Percentiles rank a stretch among this genome's conserved stretches.
These are phyloP conservation scores for Pogonomyrmex barbatus DNA, from an alignment of 1,140 invertebrate genomes.

Conservation along the genomic window DNA sequence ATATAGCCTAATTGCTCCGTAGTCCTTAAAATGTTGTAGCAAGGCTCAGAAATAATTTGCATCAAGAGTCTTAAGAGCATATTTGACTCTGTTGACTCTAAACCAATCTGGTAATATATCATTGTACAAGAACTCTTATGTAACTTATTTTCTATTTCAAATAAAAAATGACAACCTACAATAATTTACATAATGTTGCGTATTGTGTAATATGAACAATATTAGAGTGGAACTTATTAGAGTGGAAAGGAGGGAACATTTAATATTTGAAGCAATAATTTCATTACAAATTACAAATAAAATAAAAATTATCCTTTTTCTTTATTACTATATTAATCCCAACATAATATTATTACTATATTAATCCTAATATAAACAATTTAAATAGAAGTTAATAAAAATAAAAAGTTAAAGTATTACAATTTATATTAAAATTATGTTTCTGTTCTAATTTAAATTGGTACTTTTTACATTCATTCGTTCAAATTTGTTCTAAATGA, in stretches of 20 bases:
- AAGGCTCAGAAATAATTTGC: constrained; percentile 96
- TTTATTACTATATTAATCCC: no score
- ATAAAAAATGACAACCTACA: constrained; percentile 91
- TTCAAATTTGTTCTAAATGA: constrained; percentile 29
- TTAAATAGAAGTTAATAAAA: not conserved
- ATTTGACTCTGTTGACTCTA: constrained; percentile 92
- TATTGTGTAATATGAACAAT: constrained; percentile 45
- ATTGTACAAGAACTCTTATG: constrained; percentile 96
- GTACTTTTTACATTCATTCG: constrained; percentile 16
- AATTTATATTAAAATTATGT: not conserved
- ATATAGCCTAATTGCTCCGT: constrained; percentile 98
- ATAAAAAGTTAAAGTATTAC: no score
- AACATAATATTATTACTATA: no score
- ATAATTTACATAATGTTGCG: constrained; percentile 41
- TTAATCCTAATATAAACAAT: not conserved
- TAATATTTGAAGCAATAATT: no score
- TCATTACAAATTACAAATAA: no score
- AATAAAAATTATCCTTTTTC: no score
- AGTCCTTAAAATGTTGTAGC: constrained; percentile 95
- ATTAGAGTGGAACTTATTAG: constrained; percentile 36
- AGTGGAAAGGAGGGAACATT: no score
- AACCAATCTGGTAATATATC: constrained; percentile 95
- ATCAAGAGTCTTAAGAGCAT: constrained; percentile 94
- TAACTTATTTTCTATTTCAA: constrained; percentile 91
- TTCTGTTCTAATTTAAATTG: not conserved